phyloP scores from a whole-genome alignment of 2,113 vertebrate species.

The Leptodactylus fuscus region DNA sequence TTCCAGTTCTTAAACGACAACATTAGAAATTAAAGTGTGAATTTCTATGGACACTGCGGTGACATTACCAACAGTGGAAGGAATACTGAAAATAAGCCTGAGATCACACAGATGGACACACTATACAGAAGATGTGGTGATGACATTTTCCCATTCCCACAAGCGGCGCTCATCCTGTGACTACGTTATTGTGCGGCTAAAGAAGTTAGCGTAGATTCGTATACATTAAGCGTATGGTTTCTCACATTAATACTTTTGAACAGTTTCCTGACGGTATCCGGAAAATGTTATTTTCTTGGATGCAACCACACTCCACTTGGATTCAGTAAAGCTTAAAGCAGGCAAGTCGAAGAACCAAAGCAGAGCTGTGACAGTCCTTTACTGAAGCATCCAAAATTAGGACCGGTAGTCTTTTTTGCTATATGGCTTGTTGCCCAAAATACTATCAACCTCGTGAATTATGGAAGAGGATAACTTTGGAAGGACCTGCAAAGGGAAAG shows the following conservation, averaged over 20 bases:
- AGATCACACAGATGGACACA: neutral
- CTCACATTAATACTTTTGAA: slow-evolving; percentile 56
- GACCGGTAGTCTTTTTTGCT: slow-evolving; percentile 99
- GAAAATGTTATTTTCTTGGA: slow-evolving; percentile 41
- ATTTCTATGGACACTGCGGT: no score
- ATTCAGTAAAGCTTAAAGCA: slow-evolving; percentile 87
- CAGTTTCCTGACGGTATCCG: neutral
- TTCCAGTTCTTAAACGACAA: slow-evolving; percentile 24
- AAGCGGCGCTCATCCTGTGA: neutral
- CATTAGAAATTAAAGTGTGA: no score
- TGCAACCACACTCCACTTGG: slow-evolving; percentile 68
- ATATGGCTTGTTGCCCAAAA: slow-evolving; percentile 99
- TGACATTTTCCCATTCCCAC: neutral
- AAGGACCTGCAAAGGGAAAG: slow-evolving; percentile 82
- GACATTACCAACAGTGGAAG: no score
- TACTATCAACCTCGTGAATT: slow-evolving; percentile 96
- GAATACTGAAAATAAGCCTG: slow-evolving; percentile 3
- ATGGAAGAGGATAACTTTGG: slow-evolving; percentile 97
- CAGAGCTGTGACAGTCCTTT: slow-evolving; percentile 60
- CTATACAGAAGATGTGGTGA: slow-evolving; percentile 1
- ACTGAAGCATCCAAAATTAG: slow-evolving; percentile 71
- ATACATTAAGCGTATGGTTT: slow-evolving; percentile 60
- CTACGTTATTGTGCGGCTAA: slow-evolving; percentile 45
- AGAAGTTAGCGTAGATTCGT: slow-evolving; percentile 38
- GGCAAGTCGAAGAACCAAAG: slow-evolving; percentile 70